Evolutionary conservation across 2,888 invertebrate genomes (phyloP), one percentile per base, ranked within the genome.

Genomic region (Erebia palarica): DNA sequence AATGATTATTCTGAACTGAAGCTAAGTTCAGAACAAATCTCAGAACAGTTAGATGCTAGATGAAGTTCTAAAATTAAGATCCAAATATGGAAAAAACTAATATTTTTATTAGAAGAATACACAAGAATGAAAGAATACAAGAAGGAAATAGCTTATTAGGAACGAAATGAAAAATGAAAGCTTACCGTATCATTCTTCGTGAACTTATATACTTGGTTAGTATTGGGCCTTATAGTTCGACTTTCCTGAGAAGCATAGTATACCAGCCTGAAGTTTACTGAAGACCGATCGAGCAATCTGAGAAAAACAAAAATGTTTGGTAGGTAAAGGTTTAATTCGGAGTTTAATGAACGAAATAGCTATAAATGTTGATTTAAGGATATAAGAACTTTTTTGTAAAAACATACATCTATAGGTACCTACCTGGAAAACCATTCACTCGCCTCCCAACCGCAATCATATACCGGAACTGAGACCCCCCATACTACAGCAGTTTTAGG

Each of bases 391-490:
- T 36, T 36, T 36, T n/a, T n/a, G n/a, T n/a, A n/a, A n/a, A n/a
- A n/a, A n/a, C n/a, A n/a, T n/a, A n/a, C n/a, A n/a, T n/a, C 3
- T 21, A 21, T 21, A 21, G 21, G 21, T 21, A 16, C 72, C 71
- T 80, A 93, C 94, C 90, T 94, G 0, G 96, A 95, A 79, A 97
- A 91, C 97, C 97, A 97, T 68, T 94, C 94, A 18, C 96, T 95
- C 13, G 94, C 95, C 75, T 95, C 95, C 71, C 94, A 94, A 0
- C 97, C 97, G 82, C 97, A 97, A 80, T 97, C 95, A 77, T 95
- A 91, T 0, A 95, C 96, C 0, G 94, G 89, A 1, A 96, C 93
- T 0, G 89, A 80, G 1, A 89, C 89, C 14, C 94, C 93, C 95
- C 95, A 96, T 1, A 96, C 93, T 0, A 87, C 80, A 0, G 95